Evolutionary conservation across 2,113 vertebrate species (phyloP), one percentile per base, ranked within the genome.

Genomic region (Rattus rattus): DNA sequence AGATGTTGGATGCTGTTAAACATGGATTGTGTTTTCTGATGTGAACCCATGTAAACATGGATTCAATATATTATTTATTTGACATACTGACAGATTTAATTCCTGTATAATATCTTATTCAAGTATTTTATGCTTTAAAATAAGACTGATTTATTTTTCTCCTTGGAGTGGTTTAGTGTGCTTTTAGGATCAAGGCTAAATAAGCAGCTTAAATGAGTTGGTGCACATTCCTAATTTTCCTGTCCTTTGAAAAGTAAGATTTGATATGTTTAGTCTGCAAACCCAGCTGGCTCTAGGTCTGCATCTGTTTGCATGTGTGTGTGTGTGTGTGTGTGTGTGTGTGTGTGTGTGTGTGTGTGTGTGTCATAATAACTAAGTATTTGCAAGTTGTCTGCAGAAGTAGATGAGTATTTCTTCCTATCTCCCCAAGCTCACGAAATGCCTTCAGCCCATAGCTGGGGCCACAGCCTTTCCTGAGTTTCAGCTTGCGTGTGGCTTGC

Each of bases 61-160:
- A 47, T 26, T 69, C 54, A 63, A 72, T 83, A 6, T 76, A 83
- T 70, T 52, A 73, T 80, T 93, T 96, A 88, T 90, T 92, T 93
- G 52, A 70, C n/a, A 54, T 14, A 47, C 67, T 49, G 16, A 30
- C 67, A 39, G 76, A 65, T 94, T 95, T 54, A 80, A 36, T 76
- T 93, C 30, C 90, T 43, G 81, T 93, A 43, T 43, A 77, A 70
- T 90, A 94, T 90, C 87, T 95, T 88, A 65, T 86, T 77, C 84
- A 89, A 83, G 28, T 49, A 91, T 24, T 87, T 95, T 88, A 43
- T 56, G 33, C 83, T 96, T 97, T 89, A 49, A 94, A 87, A 56
- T 19, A 63, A 94, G 33, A 33, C 19, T 3, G 8, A 11, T 63
- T 88, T 70, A 43, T 22, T 72, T 80, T 97, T 14, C 79, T 49